Evolutionary conservation across 2,797 vertebrate genomes (phyloP).

Genomic region (Basileuterus tristriatus): DNA sequence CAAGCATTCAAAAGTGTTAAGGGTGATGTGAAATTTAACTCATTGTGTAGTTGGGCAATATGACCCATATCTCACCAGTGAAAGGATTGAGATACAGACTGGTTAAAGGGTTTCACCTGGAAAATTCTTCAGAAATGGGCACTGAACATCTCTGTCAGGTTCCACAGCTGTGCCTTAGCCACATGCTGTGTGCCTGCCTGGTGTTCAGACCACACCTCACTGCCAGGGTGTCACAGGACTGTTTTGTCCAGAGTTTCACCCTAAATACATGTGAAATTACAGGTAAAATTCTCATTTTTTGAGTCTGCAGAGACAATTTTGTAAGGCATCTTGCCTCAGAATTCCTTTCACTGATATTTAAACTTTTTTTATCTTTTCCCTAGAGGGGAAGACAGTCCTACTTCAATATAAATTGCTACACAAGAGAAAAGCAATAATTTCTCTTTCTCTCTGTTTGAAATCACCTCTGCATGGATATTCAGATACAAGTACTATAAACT

Average conservation of each 20-base stretch:
- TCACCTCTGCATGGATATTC: not conserved
- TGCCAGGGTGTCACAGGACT: not conserved
- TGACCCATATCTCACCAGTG: not conserved
- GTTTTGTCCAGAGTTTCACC: not conserved
- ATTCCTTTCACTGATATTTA: not conserved
- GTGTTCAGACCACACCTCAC: not conserved
- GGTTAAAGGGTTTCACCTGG: not conserved
- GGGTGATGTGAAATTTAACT: not conserved
- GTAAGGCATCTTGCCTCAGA: not conserved
- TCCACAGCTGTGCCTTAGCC: not conserved
- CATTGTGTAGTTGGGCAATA: not conserved
- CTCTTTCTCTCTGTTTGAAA: not conserved
- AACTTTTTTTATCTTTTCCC: not conserved
- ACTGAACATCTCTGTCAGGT: not conserved
- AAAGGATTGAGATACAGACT: not conserved
- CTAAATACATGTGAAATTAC: not conserved
- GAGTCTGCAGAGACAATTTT: not conserved
- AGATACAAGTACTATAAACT: not conserved
- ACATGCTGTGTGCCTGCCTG: not conserved
- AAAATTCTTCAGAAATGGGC: not conserved
- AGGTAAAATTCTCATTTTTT: not conserved
- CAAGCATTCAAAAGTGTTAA: not conserved
- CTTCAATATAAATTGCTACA: not conserved
- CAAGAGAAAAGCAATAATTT: not conserved
- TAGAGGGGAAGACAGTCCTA: not conserved